phyloP scores from a whole-genome alignment of 1,140 invertebrate genomes.

The Penaeus japonicus region DNA sequence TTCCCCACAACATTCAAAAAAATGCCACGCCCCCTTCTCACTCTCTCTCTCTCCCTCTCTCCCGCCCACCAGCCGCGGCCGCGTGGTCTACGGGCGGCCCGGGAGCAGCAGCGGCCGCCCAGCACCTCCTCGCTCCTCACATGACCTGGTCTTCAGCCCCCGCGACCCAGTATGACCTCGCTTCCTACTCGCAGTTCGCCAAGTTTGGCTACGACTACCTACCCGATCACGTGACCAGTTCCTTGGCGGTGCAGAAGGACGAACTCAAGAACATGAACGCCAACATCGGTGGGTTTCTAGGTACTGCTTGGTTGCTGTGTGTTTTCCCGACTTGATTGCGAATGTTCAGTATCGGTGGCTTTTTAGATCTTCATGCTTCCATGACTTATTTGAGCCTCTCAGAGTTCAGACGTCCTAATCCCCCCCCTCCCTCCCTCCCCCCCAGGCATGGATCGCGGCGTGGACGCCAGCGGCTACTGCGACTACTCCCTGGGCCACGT shows the following conservation, averaged over 20 bases:
- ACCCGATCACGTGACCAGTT: constrained; percentile 43
- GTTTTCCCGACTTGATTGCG: background rate
- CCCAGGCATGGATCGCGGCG: constrained; percentile 39
- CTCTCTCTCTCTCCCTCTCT: background rate
- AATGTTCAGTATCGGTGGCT: no score
- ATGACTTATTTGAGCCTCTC: background rate
- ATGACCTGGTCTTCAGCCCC: constrained; percentile 47
- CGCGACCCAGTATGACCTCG: constrained; percentile 45
- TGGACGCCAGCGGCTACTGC: constrained; percentile 40
- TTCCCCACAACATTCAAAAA: background rate
- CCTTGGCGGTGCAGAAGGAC: constrained; percentile 40
- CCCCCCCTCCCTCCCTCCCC: background rate
- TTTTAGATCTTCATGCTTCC: background rate
- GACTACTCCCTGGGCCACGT: constrained; percentile 47
- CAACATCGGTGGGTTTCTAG: constrained; percentile 21
- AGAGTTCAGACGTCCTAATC: background rate
- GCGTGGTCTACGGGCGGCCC: constrained; percentile 34
- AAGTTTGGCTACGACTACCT: constrained; percentile 55
- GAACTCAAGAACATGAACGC: constrained; percentile 49
- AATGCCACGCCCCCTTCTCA: background rate
- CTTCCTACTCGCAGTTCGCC: constrained; percentile 54
- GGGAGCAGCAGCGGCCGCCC: constrained; percentile 35
- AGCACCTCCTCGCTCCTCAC: constrained; percentile 47
- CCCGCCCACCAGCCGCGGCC: constrained; percentile 9
- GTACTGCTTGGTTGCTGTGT: no score